Conservation (phyloP, 64 coral and sea anemone species). For the Montipora capricornis region DNA sequence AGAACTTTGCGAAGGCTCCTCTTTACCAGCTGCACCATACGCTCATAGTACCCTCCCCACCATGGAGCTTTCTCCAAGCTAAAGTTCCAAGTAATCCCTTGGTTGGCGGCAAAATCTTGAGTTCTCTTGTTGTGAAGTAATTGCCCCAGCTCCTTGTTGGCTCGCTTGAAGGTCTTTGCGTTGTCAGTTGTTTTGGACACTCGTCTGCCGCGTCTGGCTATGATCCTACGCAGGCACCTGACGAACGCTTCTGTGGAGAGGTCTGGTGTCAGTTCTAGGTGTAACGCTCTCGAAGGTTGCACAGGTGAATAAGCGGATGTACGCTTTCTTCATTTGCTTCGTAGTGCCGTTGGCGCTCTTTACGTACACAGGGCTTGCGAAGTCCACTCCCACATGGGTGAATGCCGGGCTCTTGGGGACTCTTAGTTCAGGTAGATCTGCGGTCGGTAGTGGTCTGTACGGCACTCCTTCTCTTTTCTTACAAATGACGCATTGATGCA, state of each 20-base stretch:
- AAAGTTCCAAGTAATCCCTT: constrained; percentile 77
- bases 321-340: constrained; percentile 50
- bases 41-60: constrained; percentile 59
- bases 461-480: constrained; percentile 39
- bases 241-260: constrained; percentile 72
- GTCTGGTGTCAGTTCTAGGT: constrained; percentile 62
- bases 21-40: constrained; percentile 72
- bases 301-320: constrained; percentile 80
- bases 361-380: constrained; percentile 65
- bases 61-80: constrained; percentile 67
- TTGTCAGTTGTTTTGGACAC: constrained; percentile 70
- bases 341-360: constrained; percentile 39
- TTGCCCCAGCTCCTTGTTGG: constrained; percentile 60
- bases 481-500: constrained; percentile 71
- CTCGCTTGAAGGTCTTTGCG: constrained; percentile 81
- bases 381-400: constrained; percentile 71
- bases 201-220: constrained; percentile 59
- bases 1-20: constrained; percentile 66
- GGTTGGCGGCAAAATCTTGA: constrained; percentile 55
- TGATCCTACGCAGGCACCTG: constrained; percentile 67
- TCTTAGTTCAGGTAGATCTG: constrained; percentile 64
- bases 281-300: constrained; percentile 55
- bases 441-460: constrained; percentile 14
- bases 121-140: constrained; percentile 46
- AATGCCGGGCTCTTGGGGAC: constrained; percentile 47